Base-by-base conservation (phyloP, 2,888 invertebrate genomes). In the Argynnis bischoffii region DNA sequence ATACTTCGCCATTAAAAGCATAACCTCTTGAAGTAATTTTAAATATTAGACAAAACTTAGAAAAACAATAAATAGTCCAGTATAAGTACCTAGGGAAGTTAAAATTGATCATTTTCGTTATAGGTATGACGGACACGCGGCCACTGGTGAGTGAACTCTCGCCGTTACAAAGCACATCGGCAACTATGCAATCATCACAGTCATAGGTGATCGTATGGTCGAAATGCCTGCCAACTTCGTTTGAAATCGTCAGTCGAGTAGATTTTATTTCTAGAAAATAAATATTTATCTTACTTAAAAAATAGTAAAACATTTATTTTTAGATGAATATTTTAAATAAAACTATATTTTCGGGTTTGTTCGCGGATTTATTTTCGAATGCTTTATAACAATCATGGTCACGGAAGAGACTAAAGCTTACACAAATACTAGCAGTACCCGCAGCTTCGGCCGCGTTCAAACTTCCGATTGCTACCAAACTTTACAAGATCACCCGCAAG, bases 111-210 rank as follows among this genome's bases (percentile, higher is more conserved):
- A 80, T 76, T 55, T 82, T 85, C 1, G 79, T 73, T 0, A 72
- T 71, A 0, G 78, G 70, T 13, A 83, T 76, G 18, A 85, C 70
- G 16, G 81, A 76, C 21, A 88, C 77, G 2, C 79, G 64, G 0
- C 86, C 87, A 0, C 73, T 71, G 0, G 75, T 14, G 0, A 84
- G 55, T 0, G 81, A 80, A 51, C 81, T 85, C 63, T 80, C 80
- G 0, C 88, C 89, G 64, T 82, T 81, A 53, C 89, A 90, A 6
- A 84, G 50, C 0, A 90, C 78, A 66, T 89, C 87, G 0, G 69
- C 72, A 1, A 87, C 67, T 0, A 76, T 72, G 63, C 90, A 89
- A 0, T 72, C 77, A 0, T 67, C 69, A 61, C 89, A 88, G 0
- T 68, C 56, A 70, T 80, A 90, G 6, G 69, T 69, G 0, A 82